These are phyloP conservation scores for Mayetiola destructor DNA, from an alignment of 2,888 invertebrate species.

Conservation along the genomic window DNA sequence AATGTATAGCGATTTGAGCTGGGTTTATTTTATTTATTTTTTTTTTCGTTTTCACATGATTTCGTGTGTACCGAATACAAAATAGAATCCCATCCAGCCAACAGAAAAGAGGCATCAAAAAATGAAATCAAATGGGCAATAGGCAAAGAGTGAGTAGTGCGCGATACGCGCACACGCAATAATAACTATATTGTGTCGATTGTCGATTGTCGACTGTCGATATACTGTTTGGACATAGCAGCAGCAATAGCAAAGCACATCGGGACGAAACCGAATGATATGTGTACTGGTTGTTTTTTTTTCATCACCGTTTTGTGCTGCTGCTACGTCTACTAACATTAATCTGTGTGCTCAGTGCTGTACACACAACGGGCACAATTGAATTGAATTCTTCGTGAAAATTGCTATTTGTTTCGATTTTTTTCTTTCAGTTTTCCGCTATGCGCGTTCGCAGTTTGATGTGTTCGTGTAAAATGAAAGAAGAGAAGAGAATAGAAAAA, in stretches of 20 bases:
- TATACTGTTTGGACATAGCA: too few species aligned
- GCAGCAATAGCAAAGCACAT: too few species aligned
- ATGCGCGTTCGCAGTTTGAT: slow-evolving; percentile 5
- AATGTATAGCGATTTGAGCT: too few species aligned
- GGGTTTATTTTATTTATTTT: too few species aligned
- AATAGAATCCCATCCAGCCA: background rate
- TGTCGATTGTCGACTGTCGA: too few species aligned
- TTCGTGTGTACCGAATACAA: background rate
- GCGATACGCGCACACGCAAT: slow-evolving; percentile 13
- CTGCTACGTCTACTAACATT: too few species aligned
- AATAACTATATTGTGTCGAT: slow-evolving; percentile 11
- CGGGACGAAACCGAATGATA: background rate
- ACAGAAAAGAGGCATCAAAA: background rate
- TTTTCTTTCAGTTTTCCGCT: background rate
- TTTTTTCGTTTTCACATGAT: slow-evolving; percentile 1
- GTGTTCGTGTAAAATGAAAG: background rate
- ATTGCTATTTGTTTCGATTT: background rate
- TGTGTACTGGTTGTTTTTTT: slow-evolving; percentile 1
- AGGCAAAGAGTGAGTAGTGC: background rate
- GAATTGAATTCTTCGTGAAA: too few species aligned
- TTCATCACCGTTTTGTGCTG: too few species aligned
- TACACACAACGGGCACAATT: too few species aligned
- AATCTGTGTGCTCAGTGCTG: too few species aligned
- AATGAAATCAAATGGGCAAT: background rate
- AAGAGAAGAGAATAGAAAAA: background rate